Conservation (phyloP, 1,140 invertebrate genomes). For the Popillia japonica region DNA sequence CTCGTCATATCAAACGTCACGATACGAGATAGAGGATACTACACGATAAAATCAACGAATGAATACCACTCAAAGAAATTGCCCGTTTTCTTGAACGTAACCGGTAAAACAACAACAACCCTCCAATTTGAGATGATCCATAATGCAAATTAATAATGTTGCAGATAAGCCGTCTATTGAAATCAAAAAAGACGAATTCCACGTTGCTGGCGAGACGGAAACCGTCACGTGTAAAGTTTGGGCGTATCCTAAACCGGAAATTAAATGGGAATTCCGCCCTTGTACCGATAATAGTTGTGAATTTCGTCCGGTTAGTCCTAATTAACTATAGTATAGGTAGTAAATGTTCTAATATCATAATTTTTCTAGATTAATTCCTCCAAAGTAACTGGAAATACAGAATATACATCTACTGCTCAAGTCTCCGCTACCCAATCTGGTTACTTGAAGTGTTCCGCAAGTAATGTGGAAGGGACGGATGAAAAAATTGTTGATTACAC, state of each 20-base stretch:
- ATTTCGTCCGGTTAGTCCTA: slow-evolving; percentile 51
- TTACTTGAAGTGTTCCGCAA: slow-evolving; percentile 43
- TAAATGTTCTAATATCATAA: neutral
- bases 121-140: neutral
- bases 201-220: slow-evolving; percentile 58
- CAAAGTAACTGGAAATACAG: neutral
- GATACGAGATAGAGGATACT: neutral
- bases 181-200: slow-evolving; percentile 60
- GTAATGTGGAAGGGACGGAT: slow-evolving; percentile 27
- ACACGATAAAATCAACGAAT: neutral
- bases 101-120: neutral
- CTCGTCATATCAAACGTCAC: neutral
- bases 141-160: neutral
- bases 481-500: slow-evolving; percentile 24
- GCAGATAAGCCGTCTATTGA: slow-evolving; percentile 60
- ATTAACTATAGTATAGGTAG: neutral
- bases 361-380: neutral
- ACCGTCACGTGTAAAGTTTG: slow-evolving; percentile 60
- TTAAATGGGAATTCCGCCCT: slow-evolving; percentile 63
- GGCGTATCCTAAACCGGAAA: slow-evolving; percentile 62
- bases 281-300: slow-evolving; percentile 46
- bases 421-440: slow-evolving; percentile 38
- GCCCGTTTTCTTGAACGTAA: neutral
- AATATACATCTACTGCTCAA: slow-evolving; percentile 3
- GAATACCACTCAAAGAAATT: neutral